phyloP scores from a whole-genome alignment of 2,888 invertebrate species.

The Polyommatus iphigenia region DNA sequence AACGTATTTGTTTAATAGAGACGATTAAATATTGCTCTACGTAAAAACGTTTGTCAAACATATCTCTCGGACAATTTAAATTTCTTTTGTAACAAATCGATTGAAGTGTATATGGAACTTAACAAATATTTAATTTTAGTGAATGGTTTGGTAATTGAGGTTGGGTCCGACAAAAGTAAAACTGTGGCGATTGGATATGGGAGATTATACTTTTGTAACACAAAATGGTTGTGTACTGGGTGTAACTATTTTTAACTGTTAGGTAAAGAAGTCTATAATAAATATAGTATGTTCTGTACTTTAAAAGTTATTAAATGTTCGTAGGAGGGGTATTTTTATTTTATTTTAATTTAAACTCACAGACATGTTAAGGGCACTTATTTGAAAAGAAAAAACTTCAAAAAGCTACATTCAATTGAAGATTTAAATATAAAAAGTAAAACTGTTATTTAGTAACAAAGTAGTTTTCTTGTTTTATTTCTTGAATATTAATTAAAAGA shows the following conservation, averaged over 20 bases:
- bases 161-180: conserved; percentile 3
- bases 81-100: conserved; percentile 72
- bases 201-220: background rate
- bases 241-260: background rate
- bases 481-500: background rate
- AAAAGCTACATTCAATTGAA: no score
- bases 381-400: no score
- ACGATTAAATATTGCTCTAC: conserved; percentile 29
- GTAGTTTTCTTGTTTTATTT: no score
- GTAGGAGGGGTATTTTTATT: no score
- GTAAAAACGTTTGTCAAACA: conserved; percentile 37
- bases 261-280: no score
- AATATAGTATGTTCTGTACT: no score
- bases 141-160: conserved; percentile 65
- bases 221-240: background rate
- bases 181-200: background rate
- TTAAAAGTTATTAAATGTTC: no score
- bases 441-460: no score
- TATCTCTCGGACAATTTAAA: conserved; percentile 55
- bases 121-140: conserved; percentile 77
- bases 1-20: conserved; percentile 23
- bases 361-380: no score
- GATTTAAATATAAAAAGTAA: no score
- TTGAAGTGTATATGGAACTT: conserved; percentile 71
- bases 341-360: no score